Evolutionary conservation across 1,140 invertebrate species (phyloP).

Genomic region (Neodiprion lecontei): DNA sequence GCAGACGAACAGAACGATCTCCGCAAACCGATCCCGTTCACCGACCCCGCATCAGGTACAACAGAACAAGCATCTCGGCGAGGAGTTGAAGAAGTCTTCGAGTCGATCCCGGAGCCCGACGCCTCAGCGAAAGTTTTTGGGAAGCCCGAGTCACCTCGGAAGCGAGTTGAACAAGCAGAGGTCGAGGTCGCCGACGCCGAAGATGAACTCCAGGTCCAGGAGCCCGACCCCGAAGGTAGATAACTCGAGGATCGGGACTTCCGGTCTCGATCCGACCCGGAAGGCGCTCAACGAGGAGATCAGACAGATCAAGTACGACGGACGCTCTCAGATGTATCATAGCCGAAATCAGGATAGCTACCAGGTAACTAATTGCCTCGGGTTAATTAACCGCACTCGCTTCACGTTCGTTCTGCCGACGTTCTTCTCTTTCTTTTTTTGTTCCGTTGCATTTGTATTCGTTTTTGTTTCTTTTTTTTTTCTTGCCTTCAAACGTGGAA

Average conservation of each 20-base stretch:
- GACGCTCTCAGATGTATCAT: slow-evolving; percentile 41
- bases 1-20: slow-evolving; percentile 48
- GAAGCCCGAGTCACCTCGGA: slow-evolving; percentile 35
- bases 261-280: slow-evolving; percentile 31
- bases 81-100: slow-evolving; percentile 53
- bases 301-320: slow-evolving; percentile 41
- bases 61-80: slow-evolving; percentile 36
- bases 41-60: slow-evolving; percentile 56
- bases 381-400: no score
- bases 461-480: background rate
- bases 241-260: slow-evolving; percentile 43
- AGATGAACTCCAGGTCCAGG: slow-evolving; percentile 37
- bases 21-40: slow-evolving; percentile 61
- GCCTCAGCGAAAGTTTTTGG: slow-evolving; percentile 47
- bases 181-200: slow-evolving; percentile 58
- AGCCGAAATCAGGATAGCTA: slow-evolving; percentile 36
- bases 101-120: slow-evolving; percentile 60
- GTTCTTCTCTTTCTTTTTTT: no score
- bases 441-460: no score
- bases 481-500: background rate
- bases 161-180: slow-evolving; percentile 31
- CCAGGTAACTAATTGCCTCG: slow-evolving; percentile 28
- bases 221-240: slow-evolving; percentile 47
- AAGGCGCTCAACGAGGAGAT: slow-evolving; percentile 42
- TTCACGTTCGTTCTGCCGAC: no score